Evolutionary conservation across 2,888 invertebrate species (phyloP), one percentile per base, ranked within the genome.

Genomic region (Stramonita haemastoma): DNA sequence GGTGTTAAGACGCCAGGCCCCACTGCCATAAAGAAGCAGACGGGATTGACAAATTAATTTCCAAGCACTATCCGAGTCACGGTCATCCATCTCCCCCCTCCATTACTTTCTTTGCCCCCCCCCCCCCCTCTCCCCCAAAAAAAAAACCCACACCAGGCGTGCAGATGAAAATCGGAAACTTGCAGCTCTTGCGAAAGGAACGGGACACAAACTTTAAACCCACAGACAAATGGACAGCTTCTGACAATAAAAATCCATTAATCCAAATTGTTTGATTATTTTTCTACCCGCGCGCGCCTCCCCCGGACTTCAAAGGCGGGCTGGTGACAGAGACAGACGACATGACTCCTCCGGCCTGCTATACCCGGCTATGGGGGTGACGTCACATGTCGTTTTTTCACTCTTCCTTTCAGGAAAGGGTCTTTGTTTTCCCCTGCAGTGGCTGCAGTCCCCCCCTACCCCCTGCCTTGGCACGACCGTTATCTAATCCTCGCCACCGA

Each of bases 191-290:
- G 73, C 73, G 34, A 60, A 85, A n/a, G 89, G 60, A 66, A 22
- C 70, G 89, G 73, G 73, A 89, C 89, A 85, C 85, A 85, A 29
- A 46, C 66, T 46, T 17, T 73, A 88, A 89, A 89, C 70, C 85
- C 89, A 89, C 89, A 89, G 89, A 89, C 89, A 89, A 89, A 89
- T 89, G 89, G 89, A 89, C 89, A 89, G 89, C 89, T 89, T 84
- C 85, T 85, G 89, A 89, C 89, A 89, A 89, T 89, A 89, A 89
- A 89, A 89, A 89, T 89, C 89, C 89, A 89, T 89, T 89, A 89
- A 89, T 89, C 89, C 89, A 89, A 89, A 89, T 89, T 89, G 89
- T 89, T 89, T 89, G 89, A 89, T 89, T 89, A 89, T 89, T 89
- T 87, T 89, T 66, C 73, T 85, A 22, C 84, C 73, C 85, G 73